phyloP scores from a whole-genome alignment of 2,113 vertebrate species.

The Macrotis lagotis region DNA sequence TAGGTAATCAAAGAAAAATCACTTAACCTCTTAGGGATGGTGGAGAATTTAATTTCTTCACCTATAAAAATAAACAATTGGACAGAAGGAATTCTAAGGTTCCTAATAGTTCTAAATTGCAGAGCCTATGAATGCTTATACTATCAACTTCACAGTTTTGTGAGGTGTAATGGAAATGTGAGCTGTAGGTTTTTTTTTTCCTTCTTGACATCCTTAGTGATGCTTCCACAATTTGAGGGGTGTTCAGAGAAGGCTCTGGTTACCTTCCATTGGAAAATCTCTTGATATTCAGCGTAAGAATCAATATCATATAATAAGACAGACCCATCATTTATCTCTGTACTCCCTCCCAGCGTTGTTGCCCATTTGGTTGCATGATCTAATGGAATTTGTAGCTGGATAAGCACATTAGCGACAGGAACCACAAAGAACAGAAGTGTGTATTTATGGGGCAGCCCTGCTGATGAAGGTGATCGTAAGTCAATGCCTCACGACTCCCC shows the following conservation, averaged over 20 bases:
- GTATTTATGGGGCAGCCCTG: constrained; percentile 68
- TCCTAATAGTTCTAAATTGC: background rate
- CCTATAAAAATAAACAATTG: background rate
- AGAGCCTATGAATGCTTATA: background rate
- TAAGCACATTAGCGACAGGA: constrained; percentile 66
- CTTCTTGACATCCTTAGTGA: background rate
- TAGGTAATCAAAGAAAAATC: background rate
- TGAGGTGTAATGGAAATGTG: background rate
- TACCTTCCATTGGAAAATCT: constrained; percentile 59
- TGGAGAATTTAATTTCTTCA: background rate
- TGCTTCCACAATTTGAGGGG: constrained; percentile 13
- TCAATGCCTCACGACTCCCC: constrained; percentile 71
- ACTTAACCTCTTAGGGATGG: background rate
- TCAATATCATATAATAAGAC: constrained; percentile 67
- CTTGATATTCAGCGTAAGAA: constrained; percentile 61
- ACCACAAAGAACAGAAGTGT: constrained; percentile 62
- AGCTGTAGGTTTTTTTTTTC: background rate
- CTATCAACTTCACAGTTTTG: background rate
- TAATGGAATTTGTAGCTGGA: constrained; percentile 68
- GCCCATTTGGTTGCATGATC: constrained; percentile 56
- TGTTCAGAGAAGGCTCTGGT: constrained; percentile 40
- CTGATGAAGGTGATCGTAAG: constrained; percentile 63
- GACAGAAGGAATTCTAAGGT: background rate
- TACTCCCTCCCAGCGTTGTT: constrained; percentile 6
- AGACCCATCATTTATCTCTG: constrained; percentile 56